Conservation (phyloP, 1,140 invertebrate species). For the Drosophila funebris region DNA sequence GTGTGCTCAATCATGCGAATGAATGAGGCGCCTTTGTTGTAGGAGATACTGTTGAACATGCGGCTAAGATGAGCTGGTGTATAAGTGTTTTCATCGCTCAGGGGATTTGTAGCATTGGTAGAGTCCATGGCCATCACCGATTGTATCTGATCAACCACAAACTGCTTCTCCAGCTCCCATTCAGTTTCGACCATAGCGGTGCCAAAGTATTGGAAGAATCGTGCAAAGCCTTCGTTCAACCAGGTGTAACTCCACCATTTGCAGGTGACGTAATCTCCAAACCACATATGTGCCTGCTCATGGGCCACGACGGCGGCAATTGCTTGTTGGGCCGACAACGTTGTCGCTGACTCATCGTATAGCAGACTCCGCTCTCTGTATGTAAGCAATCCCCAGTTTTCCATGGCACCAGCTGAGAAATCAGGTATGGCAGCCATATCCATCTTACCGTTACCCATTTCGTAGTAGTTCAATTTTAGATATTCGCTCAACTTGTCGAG, state of each 20-base stretch:
- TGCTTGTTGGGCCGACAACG: conserved; percentile 84
- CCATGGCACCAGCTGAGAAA: conserved; percentile 93
- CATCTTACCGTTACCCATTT: conserved; percentile 85
- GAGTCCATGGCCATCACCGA: conserved; percentile 87
- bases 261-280: conserved; percentile 88
- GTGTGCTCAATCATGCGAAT: conserved; percentile 91
- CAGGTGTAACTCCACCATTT: conserved; percentile 89
- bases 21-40: conserved; percentile 88
- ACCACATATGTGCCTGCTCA: conserved; percentile 89
- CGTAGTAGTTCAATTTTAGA: conserved; percentile 84
- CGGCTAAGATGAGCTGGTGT: conserved; percentile 84
- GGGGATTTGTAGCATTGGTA: conserved; percentile 86
- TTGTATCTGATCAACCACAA: conserved; percentile 88
- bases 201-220: conserved; percentile 89
- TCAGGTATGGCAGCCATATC: conserved; percentile 91
- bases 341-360: conserved; percentile 84
- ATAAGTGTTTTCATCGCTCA: conserved; percentile 85
- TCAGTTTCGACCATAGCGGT: conserved; percentile 84
- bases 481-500: conserved; percentile 84
- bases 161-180: conserved; percentile 85
- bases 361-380: conserved; percentile 87
- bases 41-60: conserved; percentile 87
- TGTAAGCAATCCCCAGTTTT: conserved; percentile 90
- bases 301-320: conserved; percentile 86
- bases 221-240: conserved; percentile 89